Percentiles rank a stretch among this genome's conserved stretches.
Evolutionary conservation across 2,888 invertebrate species (phyloP).

Genomic region (Drosophila picticornis): DNA sequence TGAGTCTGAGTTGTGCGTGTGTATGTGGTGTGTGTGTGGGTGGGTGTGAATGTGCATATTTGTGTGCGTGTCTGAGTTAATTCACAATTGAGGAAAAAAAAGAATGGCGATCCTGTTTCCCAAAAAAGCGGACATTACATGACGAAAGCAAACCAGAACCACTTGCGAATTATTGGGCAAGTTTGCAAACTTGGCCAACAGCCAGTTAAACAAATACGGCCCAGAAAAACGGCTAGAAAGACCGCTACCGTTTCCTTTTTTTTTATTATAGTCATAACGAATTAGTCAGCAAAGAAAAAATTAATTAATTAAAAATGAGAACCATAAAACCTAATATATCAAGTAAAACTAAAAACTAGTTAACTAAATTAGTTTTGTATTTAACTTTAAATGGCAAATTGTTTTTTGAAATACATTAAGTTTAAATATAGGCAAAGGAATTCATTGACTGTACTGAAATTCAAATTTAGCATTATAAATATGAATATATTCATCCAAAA

Average conservation of each 20-base stretch:
- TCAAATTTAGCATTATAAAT: neutral
- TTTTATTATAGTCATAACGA: conserved; percentile 15
- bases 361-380: neutral
- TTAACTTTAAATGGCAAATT: neutral
- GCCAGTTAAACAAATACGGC: conserved; percentile 14
- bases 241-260: conserved; percentile 39
- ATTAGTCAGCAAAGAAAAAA: conserved; percentile 23
- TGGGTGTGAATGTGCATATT: conserved; percentile 18
- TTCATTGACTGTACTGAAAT: neutral
- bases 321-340: neutral
- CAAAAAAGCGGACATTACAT: conserved; percentile 42
- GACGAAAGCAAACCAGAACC: conserved; percentile 50
- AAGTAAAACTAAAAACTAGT: neutral
- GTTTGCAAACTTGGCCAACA: conserved; percentile 8
- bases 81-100: conserved; percentile 15
- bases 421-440: neutral
- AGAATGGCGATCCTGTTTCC: conserved; percentile 22
- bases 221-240: conserved; percentile 15
- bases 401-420: neutral
- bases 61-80: conserved; percentile 29
- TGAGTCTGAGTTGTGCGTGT: conserved; percentile 40
- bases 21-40: conserved; percentile 12
- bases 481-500: neutral
- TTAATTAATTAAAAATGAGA: conserved; percentile 3
- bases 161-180: conserved; percentile 32